A percentile compares a stretch with the other conserved stretches of the same genome.
phyloP scores from a whole-genome alignment of 2,113 vertebrate genomes.

The Protomyctophum bolini region DNA sequence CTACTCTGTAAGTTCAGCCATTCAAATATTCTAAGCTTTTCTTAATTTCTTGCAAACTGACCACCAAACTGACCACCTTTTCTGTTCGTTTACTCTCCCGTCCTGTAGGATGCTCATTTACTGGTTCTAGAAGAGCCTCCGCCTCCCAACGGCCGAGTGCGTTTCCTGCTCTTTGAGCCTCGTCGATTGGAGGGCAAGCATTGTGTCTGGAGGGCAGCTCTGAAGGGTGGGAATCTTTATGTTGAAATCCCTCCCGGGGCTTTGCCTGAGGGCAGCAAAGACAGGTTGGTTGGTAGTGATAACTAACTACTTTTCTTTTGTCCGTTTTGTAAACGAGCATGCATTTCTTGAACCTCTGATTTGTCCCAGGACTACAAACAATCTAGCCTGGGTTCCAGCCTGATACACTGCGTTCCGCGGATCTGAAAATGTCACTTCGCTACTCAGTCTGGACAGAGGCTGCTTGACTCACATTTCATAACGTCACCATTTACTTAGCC shows the following conservation, averaged over 20 bases:
- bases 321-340: too few relatives aligned
- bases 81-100: neutral
- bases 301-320: too few relatives aligned
- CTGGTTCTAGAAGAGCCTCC: constrained; percentile 94
- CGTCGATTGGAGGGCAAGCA: constrained; percentile 86
- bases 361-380: too few relatives aligned
- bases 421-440: too few relatives aligned
- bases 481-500: too few relatives aligned
- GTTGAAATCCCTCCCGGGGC: constrained; percentile 91
- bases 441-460: too few relatives aligned
- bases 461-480: too few relatives aligned
- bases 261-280: constrained; percentile 97
- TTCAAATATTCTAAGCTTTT: neutral
- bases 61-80: neutral
- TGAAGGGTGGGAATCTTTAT: constrained; percentile 89
- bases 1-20: constrained; percentile 89
- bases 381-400: too few relatives aligned
- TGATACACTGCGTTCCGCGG: too few relatives aligned
- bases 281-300: constrained; percentile 87
- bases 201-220: constrained; percentile 89
- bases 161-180: constrained; percentile 90
- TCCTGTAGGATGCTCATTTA: constrained; percentile 90
- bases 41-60: neutral
- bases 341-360: too few relatives aligned
- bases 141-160: constrained; percentile 84